Evolutionary conservation across 1,140 invertebrate genomes (phyloP).

Genomic region (Wiebesia pumilae): DNA sequence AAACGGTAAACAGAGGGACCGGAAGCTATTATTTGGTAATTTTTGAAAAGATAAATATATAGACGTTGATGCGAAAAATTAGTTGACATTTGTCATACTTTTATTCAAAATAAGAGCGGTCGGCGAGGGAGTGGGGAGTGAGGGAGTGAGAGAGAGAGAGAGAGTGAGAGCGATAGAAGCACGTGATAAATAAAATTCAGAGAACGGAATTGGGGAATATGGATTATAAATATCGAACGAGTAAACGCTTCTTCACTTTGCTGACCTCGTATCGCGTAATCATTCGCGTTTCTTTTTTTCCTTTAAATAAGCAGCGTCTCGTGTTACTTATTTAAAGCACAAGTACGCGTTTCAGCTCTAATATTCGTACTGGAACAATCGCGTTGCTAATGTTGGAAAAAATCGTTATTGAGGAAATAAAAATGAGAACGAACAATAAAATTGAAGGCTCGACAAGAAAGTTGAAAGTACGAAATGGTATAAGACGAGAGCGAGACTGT

Average conservation of each 20-base stretch:
- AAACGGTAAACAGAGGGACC: too few relatives aligned
- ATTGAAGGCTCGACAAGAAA: constrained; percentile 13
- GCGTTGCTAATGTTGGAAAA: not conserved
- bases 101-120: too few relatives aligned
- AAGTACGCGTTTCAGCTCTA: not conserved
- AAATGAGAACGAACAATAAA: not conserved
- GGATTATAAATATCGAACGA: constrained; percentile 18
- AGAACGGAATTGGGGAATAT: not conserved
- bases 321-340: too few relatives aligned
- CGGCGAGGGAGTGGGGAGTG: too few relatives aligned
- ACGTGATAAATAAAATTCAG: too few relatives aligned
- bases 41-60: not conserved
- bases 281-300: not conserved
- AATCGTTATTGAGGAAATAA: not conserved
- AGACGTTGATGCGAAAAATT: too few relatives aligned
- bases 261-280: not conserved
- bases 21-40: not conserved
- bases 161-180: too few relatives aligned
- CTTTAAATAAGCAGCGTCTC: not conserved
- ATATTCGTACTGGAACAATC: not conserved
- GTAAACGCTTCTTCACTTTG: not conserved
- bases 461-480: constrained; percentile 30
- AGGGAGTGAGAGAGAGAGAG: too few relatives aligned
- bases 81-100: too few relatives aligned
- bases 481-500: not conserved